Conservation (phyloP, 2,888 invertebrate species). For the Dusona sp. region DNA sequence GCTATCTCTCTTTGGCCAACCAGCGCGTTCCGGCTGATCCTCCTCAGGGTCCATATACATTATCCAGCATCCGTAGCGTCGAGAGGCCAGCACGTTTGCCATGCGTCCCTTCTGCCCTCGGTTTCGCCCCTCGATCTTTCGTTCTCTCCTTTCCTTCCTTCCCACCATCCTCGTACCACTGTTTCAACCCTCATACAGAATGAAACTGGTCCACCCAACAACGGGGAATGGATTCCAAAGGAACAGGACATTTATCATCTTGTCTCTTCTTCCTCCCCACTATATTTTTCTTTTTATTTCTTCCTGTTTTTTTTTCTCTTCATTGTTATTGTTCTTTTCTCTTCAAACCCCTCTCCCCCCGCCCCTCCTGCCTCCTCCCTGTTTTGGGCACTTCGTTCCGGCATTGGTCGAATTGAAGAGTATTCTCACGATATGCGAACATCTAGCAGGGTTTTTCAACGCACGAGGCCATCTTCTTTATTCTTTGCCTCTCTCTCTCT, state of each 20-base stretch:
- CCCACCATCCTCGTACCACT: slow-evolving; percentile 61
- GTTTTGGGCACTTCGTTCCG: slow-evolving; percentile 22
- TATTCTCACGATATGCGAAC: slow-evolving; percentile 8
- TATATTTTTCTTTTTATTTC: slow-evolving; percentile 55
- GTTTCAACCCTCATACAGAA: slow-evolving; percentile 51
- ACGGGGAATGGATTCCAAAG: slow-evolving; percentile 35
- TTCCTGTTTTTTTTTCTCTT: slow-evolving; percentile 33
- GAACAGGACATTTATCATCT: slow-evolving; percentile 75
- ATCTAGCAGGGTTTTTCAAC: background rate
- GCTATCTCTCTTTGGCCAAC: slow-evolving; percentile 66
- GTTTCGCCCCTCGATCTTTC: slow-evolving; percentile 63
- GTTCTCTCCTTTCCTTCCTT: slow-evolving; percentile 66
- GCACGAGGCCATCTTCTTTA: background rate
- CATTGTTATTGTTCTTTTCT: slow-evolving; percentile 27
- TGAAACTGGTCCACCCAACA: slow-evolving; percentile 67
- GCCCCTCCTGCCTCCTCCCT: background rate
- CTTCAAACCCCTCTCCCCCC: background rate
- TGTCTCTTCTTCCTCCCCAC: slow-evolving; percentile 66
- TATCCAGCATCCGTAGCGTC: slow-evolving; percentile 53
- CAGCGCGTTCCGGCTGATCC: slow-evolving; percentile 58
- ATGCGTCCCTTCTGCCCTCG: slow-evolving; percentile 50
- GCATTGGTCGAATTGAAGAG: slow-evolving; percentile 39
- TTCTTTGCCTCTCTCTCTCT: background rate
- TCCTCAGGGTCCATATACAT: slow-evolving; percentile 40
- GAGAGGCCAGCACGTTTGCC: slow-evolving; percentile 55